phyloP scores from a whole-genome alignment of 2,797 vertebrate species.

The Aeoliscus strigatus region DNA sequence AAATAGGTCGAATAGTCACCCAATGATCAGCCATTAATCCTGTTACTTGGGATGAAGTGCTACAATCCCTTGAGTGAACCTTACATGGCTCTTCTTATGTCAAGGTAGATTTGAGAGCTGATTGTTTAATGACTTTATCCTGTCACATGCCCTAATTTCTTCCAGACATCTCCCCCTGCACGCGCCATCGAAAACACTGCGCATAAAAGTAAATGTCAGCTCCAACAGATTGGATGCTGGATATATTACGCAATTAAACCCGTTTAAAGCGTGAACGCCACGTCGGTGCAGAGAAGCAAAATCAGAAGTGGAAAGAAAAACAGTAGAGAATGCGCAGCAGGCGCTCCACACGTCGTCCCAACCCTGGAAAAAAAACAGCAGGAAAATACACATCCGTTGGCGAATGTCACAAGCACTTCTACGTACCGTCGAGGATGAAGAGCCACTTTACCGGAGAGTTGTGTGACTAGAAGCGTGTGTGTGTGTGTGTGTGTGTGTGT shows the following conservation, averaged over 20 bases:
- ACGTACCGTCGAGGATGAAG: conserved; percentile 56
- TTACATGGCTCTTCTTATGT: conserved; percentile 38
- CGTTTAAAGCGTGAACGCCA: conserved; percentile 26
- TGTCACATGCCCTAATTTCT: conserved; percentile 49
- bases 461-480: conserved; percentile 33
- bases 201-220: conserved; percentile 30
- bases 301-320: conserved; percentile 4
- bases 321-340: too few species aligned
- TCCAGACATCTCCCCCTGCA: conserved; percentile 7
- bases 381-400: conserved; percentile 7
- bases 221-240: conserved; percentile 1
- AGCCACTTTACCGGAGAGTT: conserved; percentile 47
- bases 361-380: background rate
- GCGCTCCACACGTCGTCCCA: conserved; percentile 31
- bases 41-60: conserved; percentile 45
- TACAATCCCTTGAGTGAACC: conserved; percentile 46
- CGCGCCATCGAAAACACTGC: conserved; percentile 29
- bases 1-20: conserved; percentile 25
- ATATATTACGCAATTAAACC: conserved; percentile 27
- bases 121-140: conserved; percentile 47
- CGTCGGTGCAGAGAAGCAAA: conserved; percentile 25
- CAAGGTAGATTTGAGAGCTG: conserved; percentile 46
- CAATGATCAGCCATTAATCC: conserved; percentile 45
- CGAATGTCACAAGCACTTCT: conserved; percentile 27
- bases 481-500: conserved; percentile 7